These are phyloP conservation scores for Helobdella robusta DNA, from an alignment of 2,888 invertebrate genomes.

Conservation along the genomic window DNA sequence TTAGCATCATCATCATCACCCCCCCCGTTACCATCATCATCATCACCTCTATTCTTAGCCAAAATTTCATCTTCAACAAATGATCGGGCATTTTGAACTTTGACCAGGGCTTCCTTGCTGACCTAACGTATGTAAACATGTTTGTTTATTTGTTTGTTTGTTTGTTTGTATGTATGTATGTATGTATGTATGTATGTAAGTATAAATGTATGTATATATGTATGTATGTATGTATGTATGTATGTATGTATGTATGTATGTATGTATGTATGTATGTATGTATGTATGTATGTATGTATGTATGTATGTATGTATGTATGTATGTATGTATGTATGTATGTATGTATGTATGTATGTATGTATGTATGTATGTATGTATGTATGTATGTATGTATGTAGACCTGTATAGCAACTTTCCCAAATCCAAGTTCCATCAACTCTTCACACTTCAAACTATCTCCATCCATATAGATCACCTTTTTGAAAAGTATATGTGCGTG, in stretches of 20 bases:
- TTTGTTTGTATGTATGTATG: neutral
- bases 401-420: constrained; percentile 55
- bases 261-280: no score
- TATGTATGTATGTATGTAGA: constrained; percentile 37
- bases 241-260: no score
- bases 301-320: no score
- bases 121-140: constrained; percentile 9
- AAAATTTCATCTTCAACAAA: constrained; percentile 56
- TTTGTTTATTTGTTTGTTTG: no score
- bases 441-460: constrained; percentile 55
- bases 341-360: neutral
- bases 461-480: constrained; percentile 55
- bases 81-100: constrained; percentile 53
- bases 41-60: constrained; percentile 54
- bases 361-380: neutral
- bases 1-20: constrained; percentile 13
- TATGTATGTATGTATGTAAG: neutral
- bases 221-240: neutral
- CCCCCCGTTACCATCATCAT: constrained; percentile 20
- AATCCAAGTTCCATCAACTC: constrained; percentile 56
- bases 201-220: neutral
- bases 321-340: neutral
- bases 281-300: no score
- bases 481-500: no score
- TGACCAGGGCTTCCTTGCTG: constrained; percentile 31